phyloP scores from a whole-genome alignment of 2,113 vertebrate species.

The Noturus placidus region DNA sequence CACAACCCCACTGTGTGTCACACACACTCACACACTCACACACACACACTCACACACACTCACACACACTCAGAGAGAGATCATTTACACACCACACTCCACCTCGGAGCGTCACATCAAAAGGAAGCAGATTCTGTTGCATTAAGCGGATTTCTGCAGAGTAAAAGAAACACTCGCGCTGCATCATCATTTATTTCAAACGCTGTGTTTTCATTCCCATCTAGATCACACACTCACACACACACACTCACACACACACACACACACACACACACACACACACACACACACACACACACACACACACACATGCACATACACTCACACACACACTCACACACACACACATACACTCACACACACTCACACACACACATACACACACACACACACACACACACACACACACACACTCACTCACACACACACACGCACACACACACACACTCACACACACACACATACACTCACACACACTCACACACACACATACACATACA shows the following conservation, averaged over 20 bases:
- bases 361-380: constrained; percentile 17
- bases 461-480: no score
- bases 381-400: constrained; percentile 1
- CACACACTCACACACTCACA: not conserved
- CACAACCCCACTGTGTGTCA: not conserved
- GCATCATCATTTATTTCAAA: constrained; percentile 16
- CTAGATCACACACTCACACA: not conserved
- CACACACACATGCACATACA: not conserved
- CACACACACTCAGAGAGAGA: not conserved
- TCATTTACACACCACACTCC: not conserved
- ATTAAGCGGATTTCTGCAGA: not conserved
- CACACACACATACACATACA: not conserved
- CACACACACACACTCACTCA: constrained; percentile 14
- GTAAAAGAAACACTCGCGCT: not conserved
- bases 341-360: not conserved
- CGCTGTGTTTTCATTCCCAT: not conserved
- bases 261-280: not conserved
- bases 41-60: not conserved
- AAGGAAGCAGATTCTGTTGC: not conserved
- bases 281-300: constrained; percentile 17
- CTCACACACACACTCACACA: constrained; percentile 16
- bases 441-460: constrained; percentile 10
- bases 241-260: constrained; percentile 15
- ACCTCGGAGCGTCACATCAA: not conserved
- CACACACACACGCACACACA: no score